phyloP scores from a whole-genome alignment of 2,797 vertebrate genomes.

The Apodemus agrarius region DNA sequence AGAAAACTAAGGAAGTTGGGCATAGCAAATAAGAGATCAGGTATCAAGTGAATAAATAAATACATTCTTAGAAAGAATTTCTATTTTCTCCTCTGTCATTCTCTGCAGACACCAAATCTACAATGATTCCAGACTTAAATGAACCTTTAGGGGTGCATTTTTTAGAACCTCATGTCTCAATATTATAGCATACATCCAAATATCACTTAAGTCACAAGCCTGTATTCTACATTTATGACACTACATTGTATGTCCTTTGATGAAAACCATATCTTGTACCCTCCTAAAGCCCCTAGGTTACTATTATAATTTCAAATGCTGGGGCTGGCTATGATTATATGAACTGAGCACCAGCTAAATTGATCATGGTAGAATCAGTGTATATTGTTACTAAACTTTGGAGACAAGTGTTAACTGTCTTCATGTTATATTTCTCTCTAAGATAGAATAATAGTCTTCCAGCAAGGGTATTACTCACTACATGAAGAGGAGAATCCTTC shows the following conservation, averaged over 20 bases:
- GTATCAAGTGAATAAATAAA: neutral
- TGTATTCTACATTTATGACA: too few species aligned
- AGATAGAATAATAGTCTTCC: neutral
- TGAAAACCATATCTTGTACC: neutral
- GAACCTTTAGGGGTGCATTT: too few species aligned
- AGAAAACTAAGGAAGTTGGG: neutral
- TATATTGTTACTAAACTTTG: neutral
- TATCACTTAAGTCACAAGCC: too few species aligned
- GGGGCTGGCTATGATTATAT: neutral
- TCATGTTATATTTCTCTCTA: neutral
- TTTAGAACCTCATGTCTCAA: too few species aligned
- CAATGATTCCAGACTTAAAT: neutral
- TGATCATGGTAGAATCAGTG: neutral
- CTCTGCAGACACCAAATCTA: neutral
- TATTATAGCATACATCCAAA: too few species aligned
- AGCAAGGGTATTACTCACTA: too few species aligned
- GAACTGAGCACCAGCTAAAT: neutral
- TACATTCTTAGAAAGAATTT: neutral
- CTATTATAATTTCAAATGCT: neutral
- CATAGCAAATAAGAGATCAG: neutral
- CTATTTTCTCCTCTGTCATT: neutral
- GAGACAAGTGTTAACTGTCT: neutral
- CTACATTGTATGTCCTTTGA: too few species aligned
- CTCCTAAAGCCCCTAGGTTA: neutral
- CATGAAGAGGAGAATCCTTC: too few species aligned